phyloP scores from a whole-genome alignment of 2,113 vertebrate genomes.

The Sylvietta virens region DNA sequence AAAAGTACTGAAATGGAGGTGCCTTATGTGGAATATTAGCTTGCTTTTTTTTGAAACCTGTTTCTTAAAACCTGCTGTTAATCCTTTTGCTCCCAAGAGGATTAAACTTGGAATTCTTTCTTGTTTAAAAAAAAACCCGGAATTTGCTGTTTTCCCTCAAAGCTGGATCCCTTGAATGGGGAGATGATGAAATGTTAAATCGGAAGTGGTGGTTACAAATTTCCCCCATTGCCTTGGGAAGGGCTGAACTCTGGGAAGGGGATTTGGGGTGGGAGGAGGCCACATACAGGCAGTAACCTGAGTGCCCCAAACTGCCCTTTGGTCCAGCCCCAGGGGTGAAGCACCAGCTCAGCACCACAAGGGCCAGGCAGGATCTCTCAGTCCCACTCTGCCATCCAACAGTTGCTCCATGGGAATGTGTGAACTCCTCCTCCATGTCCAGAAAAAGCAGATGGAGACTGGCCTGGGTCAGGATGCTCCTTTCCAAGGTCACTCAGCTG shows the following conservation, averaged over 20 bases:
- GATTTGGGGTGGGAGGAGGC: not conserved
- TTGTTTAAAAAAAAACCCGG: not conserved
- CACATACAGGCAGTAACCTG: accelerated
- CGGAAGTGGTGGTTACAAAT: accelerated
- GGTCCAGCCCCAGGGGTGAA: accelerated
- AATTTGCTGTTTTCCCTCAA: not conserved
- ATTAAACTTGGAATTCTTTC: not conserved
- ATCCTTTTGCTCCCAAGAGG: not conserved
- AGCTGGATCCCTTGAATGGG: not conserved
- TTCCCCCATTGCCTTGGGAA: accelerated
- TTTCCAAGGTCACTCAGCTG: not conserved
- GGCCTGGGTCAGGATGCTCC: accelerated
- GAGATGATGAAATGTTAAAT: not conserved
- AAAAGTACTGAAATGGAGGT: not conserved
- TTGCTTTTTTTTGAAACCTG: not conserved
- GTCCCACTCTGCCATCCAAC: accelerated
- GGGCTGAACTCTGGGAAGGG: not conserved
- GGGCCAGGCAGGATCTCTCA: accelerated
- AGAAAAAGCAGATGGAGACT: not conserved
- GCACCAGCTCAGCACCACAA: accelerated
- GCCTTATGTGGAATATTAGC: not conserved
- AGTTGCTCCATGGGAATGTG: not conserved
- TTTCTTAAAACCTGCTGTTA: not conserved
- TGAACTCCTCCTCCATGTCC: accelerated
- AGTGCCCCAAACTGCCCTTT: not conserved